Evolutionary conservation across 2,888 invertebrate genomes (phyloP).

Genomic region (Dugesia japonica): DNA sequence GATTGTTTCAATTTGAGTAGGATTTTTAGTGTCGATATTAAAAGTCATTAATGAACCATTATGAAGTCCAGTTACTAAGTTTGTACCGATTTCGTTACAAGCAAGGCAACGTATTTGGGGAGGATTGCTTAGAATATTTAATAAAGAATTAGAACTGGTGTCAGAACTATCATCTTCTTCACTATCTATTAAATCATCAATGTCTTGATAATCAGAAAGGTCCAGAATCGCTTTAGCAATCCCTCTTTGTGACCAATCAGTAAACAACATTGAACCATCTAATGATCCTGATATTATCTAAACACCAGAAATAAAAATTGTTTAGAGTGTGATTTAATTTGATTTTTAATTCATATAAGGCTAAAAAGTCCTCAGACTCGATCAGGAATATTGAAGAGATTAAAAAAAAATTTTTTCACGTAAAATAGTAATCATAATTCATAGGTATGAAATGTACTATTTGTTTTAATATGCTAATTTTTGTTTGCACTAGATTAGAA

Average conservation of each 20-base stretch:
- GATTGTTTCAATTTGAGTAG: not conserved
- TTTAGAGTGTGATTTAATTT: too few species aligned
- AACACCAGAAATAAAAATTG: too few species aligned
- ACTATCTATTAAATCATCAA: slow-evolving; percentile 9
- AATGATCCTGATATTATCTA: slow-evolving; percentile 16
- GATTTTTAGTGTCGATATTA: slow-evolving; percentile 11
- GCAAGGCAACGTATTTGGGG: slow-evolving; percentile 16
- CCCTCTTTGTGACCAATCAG: slow-evolving; percentile 7
- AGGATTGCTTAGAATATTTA: not conserved
- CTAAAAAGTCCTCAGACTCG: too few species aligned
- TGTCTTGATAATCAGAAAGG: not conserved
- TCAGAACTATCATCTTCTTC: not conserved
- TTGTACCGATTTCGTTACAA: slow-evolving; percentile 16
- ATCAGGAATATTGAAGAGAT: too few species aligned
- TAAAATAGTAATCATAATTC: too few species aligned
- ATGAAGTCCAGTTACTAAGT: not conserved
- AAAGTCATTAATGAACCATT: slow-evolving; percentile 7
- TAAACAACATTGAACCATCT: not conserved
- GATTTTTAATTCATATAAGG: too few species aligned
- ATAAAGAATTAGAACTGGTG: slow-evolving; percentile 1
- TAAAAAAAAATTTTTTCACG: too few species aligned
- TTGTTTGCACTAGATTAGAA: too few species aligned
- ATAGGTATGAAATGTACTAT: too few species aligned
- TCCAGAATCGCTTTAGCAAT: slow-evolving; percentile 7
- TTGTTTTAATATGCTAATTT: too few species aligned